Percentiles rank a stretch among this genome's conserved stretches.
Conservation (phyloP, 2,113 vertebrate species). For the Zosterops hypoxanthus region DNA sequence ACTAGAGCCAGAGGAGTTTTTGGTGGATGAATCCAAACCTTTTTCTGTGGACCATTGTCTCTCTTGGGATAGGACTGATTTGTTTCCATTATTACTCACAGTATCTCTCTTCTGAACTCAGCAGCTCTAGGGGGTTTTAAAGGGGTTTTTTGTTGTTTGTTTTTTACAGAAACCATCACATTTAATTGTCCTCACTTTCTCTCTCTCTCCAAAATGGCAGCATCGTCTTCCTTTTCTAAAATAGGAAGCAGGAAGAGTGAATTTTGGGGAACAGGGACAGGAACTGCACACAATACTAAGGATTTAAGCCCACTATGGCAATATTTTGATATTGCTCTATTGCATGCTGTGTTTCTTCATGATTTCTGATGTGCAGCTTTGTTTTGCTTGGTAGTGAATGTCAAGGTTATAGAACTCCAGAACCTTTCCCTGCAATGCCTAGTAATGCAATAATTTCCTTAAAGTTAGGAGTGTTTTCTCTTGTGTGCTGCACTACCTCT, state of each 20-base stretch:
- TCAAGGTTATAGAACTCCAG: neutral
- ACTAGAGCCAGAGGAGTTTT: neutral
- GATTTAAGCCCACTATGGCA: neutral
- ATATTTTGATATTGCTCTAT: neutral
- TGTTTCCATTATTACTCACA: neutral
- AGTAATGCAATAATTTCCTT: neutral
- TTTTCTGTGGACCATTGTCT: neutral
- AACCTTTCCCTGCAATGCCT: neutral
- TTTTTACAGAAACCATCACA: neutral
- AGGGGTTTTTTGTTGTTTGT: no score
- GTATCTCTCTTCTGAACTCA: neutral
- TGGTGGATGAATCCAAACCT: neutral
- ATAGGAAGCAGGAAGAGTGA: neutral
- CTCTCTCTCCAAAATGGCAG: neutral
- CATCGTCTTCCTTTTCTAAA: neutral
- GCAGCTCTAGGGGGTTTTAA: neutral
- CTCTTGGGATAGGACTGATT: neutral
- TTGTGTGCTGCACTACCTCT: accelerated
- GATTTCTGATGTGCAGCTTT: neutral
- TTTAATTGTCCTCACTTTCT: neutral
- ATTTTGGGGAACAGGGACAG: neutral
- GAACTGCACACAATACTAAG: neutral
- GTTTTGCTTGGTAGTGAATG: neutral
- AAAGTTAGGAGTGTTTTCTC: neutral
- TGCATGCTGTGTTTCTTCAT: neutral